Conservation (phyloP, 1,140 invertebrate genomes). For the Calephelis virginiensis region DNA sequence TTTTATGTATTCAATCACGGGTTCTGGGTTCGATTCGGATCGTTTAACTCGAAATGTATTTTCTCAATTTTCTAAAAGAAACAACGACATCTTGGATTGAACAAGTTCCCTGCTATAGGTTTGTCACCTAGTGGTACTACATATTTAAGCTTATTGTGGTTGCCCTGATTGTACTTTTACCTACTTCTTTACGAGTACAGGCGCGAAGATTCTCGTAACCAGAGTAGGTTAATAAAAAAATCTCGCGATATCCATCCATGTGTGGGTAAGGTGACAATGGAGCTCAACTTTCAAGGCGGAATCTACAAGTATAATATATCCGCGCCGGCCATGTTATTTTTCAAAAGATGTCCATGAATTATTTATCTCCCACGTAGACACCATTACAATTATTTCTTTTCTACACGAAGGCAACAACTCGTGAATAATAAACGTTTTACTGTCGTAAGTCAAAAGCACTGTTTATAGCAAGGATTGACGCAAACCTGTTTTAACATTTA, state of each 20-base stretch:
- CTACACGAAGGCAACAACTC: slow-evolving; percentile 58
- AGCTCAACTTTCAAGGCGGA: slow-evolving; percentile 45
- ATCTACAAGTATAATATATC: slow-evolving; percentile 74
- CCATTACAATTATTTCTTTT: slow-evolving; percentile 75
- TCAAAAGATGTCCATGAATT: slow-evolving; percentile 73
- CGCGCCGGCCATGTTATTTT: slow-evolving; percentile 68
- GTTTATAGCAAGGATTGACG: slow-evolving; percentile 28
- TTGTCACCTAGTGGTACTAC: too few relatives aligned
- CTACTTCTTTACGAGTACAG: too few relatives aligned
- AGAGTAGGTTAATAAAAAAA: not conserved
- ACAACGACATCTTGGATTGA: too few relatives aligned
- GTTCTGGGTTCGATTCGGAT: too few relatives aligned
- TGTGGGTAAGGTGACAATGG: slow-evolving; percentile 11
- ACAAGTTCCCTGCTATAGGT: too few relatives aligned
- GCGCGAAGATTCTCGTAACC: too few relatives aligned
- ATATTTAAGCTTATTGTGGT: too few relatives aligned
- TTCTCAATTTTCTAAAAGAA: too few relatives aligned
- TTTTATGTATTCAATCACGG: too few relatives aligned
- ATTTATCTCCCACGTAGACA: slow-evolving; percentile 70
- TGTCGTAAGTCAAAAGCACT: slow-evolving; percentile 29
- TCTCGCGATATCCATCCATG: not conserved
- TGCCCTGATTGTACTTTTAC: too few relatives aligned
- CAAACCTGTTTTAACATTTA: slow-evolving; percentile 35
- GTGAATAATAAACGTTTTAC: slow-evolving; percentile 60
- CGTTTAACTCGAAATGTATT: too few relatives aligned